Percentiles rank a stretch among this genome's conserved stretches.
Evolutionary conservation across 2,888 invertebrate genomes (phyloP).

Genomic region (Reticulitermes lucifugus): DNA sequence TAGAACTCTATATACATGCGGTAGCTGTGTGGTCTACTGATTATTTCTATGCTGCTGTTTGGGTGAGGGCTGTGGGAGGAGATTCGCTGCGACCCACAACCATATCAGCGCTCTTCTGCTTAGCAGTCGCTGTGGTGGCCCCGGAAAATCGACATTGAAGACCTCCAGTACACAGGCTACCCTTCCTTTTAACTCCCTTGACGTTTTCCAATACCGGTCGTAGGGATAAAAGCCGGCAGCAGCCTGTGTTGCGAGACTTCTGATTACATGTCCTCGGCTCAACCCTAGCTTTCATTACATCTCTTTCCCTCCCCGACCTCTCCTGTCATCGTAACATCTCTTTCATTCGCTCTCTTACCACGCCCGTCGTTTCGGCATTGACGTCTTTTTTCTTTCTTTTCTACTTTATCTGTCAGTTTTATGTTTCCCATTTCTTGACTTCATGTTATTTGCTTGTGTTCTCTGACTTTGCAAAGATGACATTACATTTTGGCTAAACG

Average conservation of each 20-base stretch:
- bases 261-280: constrained; percentile 33
- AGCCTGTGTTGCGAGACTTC: constrained; percentile 16
- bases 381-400: background rate
- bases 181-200: constrained; percentile 39
- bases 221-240: constrained; percentile 26
- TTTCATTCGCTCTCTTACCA: constrained; percentile 18
- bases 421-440: no score
- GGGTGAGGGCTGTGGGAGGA: background rate
- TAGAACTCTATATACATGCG: background rate
- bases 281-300: constrained; percentile 38
- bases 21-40: background rate
- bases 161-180: constrained; percentile 33
- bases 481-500: no score
- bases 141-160: constrained; percentile 33
- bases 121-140: background rate
- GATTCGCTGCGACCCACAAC: constrained; percentile 2
- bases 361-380: constrained; percentile 11
- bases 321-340: constrained; percentile 13
- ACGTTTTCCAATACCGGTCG: constrained; percentile 38
- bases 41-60: no score
- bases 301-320: background rate
- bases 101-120: background rate
- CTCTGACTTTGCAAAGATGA: no score
- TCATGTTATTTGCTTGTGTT: no score
- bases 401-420: constrained; percentile 7